Conservation (phyloP, 1,140 invertebrate genomes). For the Kradibia gibbosae region DNA sequence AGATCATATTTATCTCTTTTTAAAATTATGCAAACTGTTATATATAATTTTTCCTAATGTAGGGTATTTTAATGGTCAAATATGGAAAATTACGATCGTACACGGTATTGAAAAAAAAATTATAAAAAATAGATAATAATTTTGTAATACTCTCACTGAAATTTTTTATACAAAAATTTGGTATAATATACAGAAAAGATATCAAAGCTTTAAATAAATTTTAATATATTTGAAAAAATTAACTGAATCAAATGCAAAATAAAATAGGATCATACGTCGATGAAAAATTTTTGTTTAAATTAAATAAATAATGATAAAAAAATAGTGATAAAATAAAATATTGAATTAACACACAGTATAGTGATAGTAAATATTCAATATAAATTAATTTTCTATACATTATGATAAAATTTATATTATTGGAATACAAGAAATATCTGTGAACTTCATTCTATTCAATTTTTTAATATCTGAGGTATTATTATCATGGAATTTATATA, state of each 20-base stretch:
- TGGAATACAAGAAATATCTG: neutral
- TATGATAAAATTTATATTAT: constrained; percentile 16
- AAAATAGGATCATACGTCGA: neutral
- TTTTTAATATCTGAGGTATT: constrained; percentile 5
- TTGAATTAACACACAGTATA: constrained; percentile 19
- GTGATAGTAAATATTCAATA: constrained; percentile 14
- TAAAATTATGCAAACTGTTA: no score
- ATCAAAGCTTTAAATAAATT: no score
- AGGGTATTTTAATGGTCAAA: no score
- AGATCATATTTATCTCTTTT: no score
- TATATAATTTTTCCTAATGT: no score
- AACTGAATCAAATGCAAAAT: neutral
- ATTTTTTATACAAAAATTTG: no score
- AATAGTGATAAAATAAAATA: constrained; percentile 22
- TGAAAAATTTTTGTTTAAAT: constrained; percentile 34
- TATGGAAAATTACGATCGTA: no score
- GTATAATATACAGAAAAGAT: no score
- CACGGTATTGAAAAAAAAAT: no score
- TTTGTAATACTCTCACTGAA: no score
- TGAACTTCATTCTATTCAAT: constrained; percentile 9
- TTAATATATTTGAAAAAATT: neutral
- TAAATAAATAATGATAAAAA: constrained; percentile 2
- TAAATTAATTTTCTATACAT: constrained; percentile 41
- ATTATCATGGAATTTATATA: neutral
- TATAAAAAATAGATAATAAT: no score